These are phyloP conservation scores for Plemyria rubiginata DNA, from an alignment of 2,888 invertebrate genomes.

Conservation along the genomic window DNA sequence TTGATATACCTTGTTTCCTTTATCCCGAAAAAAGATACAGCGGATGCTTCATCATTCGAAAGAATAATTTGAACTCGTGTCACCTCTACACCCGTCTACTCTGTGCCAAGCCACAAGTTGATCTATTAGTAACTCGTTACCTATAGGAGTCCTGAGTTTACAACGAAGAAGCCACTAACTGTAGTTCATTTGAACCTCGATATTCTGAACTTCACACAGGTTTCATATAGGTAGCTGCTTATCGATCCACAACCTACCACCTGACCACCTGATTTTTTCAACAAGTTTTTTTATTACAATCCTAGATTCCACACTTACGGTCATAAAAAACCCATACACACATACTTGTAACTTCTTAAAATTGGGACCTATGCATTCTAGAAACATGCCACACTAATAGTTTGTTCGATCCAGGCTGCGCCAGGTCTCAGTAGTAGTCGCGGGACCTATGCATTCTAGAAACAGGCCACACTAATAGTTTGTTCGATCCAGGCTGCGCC, in stretches of 20 bases:
- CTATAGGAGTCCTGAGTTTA: conserved; percentile 2
- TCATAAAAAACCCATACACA: too few relatives aligned
- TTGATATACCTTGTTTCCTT: too few relatives aligned
- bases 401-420: not conserved
- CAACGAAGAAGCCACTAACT: conserved; percentile 4
- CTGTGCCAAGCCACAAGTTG: conserved; percentile 1
- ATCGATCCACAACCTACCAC: too few relatives aligned
- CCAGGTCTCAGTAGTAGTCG: not conserved
- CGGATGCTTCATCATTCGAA: too few relatives aligned
- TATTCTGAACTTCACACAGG: not conserved
- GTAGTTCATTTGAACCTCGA: not conserved
- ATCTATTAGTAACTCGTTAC: conserved; percentile 8
- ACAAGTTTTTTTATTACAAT: too few relatives aligned
- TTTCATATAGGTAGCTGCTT: too few relatives aligned
- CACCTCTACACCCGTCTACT: not conserved
- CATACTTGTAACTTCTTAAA: too few relatives aligned
- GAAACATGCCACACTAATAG: not conserved
- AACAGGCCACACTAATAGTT: not conserved
- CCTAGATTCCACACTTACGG: too few relatives aligned
- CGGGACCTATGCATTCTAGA: too few relatives aligned
- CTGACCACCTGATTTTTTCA: too few relatives aligned
- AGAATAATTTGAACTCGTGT: not conserved
- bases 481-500: not conserved
- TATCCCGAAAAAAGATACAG: too few relatives aligned
- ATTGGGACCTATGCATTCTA: too few relatives aligned